These are phyloP conservation scores for Edolisoma coerulescens DNA, from an alignment of 2,113 vertebrate genomes.

Conservation along the genomic window DNA sequence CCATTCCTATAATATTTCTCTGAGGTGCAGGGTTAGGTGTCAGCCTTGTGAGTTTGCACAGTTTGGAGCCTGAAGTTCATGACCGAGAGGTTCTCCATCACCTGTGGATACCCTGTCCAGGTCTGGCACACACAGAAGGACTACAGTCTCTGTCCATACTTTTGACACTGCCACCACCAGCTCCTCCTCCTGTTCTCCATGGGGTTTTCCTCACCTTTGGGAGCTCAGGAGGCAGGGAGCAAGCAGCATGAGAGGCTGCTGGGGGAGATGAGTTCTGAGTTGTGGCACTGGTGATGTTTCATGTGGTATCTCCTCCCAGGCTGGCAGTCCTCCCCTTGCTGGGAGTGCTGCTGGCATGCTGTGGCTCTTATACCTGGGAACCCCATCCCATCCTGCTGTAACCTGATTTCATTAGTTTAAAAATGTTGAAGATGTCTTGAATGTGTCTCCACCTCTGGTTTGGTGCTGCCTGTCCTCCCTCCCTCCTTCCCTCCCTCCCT, in stretches of 20 bases:
- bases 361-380: not conserved
- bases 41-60: not conserved
- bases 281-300: not conserved
- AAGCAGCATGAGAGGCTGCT: not conserved
- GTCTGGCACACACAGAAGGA: not conserved
- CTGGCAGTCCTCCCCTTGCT: not conserved
- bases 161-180: not conserved
- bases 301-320: not conserved
- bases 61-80: not conserved
- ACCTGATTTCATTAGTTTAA: not conserved
- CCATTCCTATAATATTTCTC: not conserved
- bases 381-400: accelerated
- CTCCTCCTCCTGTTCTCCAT: not conserved
- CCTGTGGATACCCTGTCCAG: not conserved
- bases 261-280: not conserved
- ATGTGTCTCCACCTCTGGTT: not conserved
- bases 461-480: not conserved
- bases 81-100: not conserved
- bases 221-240: not conserved
- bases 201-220: accelerated
- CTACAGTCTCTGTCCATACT: not conserved
- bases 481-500: not conserved
- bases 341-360: not conserved
- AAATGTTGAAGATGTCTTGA: not conserved
- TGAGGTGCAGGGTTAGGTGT: not conserved